Evolutionary conservation across 2,113 vertebrate species (phyloP).

Genomic region (Actenoides hombroni): DNA sequence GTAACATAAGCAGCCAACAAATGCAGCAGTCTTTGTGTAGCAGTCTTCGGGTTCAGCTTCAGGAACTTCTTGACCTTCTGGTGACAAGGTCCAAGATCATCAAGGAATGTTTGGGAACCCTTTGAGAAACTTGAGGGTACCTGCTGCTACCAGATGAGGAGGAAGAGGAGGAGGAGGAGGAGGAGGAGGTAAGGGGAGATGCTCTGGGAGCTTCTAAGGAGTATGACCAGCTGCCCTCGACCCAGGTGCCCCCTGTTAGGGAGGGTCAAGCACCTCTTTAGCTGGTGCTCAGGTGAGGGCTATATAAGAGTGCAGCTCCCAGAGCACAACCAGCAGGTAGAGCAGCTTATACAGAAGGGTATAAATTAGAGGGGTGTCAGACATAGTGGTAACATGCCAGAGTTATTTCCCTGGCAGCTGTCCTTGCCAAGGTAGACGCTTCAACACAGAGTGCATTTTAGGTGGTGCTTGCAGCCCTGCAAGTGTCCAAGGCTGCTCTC

Average conservation of each 20-base stretch:
- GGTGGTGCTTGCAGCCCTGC: neutral
- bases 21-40: neutral
- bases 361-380: neutral
- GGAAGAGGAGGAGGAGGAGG: neutral
- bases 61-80: neutral
- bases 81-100: neutral
- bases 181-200: neutral
- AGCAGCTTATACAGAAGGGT: neutral
- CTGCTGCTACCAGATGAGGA: neutral
- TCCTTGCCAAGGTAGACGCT: accelerated
- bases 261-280: neutral
- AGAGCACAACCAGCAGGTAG: accelerated
- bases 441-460: neutral
- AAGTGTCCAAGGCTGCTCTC: neutral
- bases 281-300: neutral
- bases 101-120: neutral
- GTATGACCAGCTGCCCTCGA: neutral
- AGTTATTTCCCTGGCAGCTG: neutral
- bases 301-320: neutral
- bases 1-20: neutral
- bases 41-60: neutral
- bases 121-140: neutral
- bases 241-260: neutral
- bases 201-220: neutral
- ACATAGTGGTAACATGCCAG: accelerated